Evolutionary conservation across 1,140 invertebrate species (phyloP).

Genomic region (Cyrtorhinus lividipennis): DNA sequence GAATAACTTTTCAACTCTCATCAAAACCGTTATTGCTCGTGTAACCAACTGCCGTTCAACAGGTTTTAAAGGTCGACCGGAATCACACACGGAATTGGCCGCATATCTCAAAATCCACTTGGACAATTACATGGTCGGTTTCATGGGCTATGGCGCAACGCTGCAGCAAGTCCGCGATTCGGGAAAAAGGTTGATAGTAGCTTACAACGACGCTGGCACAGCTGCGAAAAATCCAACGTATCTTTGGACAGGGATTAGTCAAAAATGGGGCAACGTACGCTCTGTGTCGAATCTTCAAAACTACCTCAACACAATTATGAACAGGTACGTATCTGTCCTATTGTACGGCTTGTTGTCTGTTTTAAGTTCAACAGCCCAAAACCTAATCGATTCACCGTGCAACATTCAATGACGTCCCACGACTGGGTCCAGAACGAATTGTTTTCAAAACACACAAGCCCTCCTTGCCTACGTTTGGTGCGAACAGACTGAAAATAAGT

Average conservation of each 20-base stretch:
- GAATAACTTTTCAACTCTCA: not conserved
- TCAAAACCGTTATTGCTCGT: not conserved
- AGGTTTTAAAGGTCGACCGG: not conserved
- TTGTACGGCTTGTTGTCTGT: not conserved
- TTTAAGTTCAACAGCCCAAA: not conserved
- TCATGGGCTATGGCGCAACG: slow-evolving; percentile 31
- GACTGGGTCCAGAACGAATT: not conserved
- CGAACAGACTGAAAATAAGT: too few species aligned
- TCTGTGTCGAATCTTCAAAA: slow-evolving; percentile 33
- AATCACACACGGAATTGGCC: slow-evolving; percentile 15
- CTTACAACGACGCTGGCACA: slow-evolving; percentile 36
- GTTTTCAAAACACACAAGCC: not conserved
- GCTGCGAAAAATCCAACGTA: slow-evolving; percentile 21
- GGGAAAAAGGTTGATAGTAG: slow-evolving; percentile 38
- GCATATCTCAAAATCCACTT: slow-evolving; percentile 3
- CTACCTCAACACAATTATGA: slow-evolving; percentile 18
- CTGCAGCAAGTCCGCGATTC: slow-evolving; percentile 37
- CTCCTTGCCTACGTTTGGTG: not conserved
- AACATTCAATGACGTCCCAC: too few species aligned
- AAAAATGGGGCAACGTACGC: slow-evolving; percentile 46
- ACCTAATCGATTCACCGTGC: not conserved
- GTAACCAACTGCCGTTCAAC: not conserved
- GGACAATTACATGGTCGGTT: not conserved
- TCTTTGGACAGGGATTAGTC: slow-evolving; percentile 35
- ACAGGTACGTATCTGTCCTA: too few species aligned